These are phyloP conservation scores for Lutra lutra DNA, from an alignment of 2,797 vertebrate genomes.

Conservation along the genomic window DNA sequence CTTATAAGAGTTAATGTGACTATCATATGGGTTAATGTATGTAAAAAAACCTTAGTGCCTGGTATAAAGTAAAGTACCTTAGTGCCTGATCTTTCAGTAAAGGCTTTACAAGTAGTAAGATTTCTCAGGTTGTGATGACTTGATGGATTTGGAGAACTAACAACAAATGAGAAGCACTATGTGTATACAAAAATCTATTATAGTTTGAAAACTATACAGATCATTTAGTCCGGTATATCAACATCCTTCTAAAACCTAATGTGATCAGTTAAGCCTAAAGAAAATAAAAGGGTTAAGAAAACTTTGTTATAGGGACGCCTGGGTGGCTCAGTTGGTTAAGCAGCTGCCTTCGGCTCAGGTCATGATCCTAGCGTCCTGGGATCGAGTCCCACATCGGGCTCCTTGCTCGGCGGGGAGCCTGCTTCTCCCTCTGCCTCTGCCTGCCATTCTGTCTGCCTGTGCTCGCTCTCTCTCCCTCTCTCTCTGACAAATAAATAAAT, in stretches of 20 bases:
- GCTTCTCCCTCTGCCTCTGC: too few species aligned
- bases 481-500: too few species aligned
- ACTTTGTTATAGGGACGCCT: not conserved
- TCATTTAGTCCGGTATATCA: not conserved
- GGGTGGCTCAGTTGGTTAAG: too few species aligned
- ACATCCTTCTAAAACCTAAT: not conserved
- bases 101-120: not conserved
- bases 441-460: too few species aligned
- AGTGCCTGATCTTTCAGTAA: not conserved
- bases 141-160: not conserved
- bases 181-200: not conserved
- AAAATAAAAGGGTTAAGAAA: not conserved
- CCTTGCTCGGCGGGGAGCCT: too few species aligned
- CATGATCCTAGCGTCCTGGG: too few species aligned
- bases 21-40: not conserved
- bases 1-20: not conserved
- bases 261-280: not conserved
- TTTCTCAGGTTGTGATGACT: not conserved
- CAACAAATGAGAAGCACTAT: not conserved
- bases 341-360: too few species aligned
- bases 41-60: slow-evolving; percentile 9
- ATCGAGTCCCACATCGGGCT: too few species aligned
- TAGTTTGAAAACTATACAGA: not conserved
- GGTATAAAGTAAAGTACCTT: not conserved
- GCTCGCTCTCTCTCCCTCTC: too few species aligned